These are phyloP conservation scores for Pangasius larnaudii DNA, from an alignment of 2,797 vertebrate genomes.

Conservation along the genomic window DNA sequence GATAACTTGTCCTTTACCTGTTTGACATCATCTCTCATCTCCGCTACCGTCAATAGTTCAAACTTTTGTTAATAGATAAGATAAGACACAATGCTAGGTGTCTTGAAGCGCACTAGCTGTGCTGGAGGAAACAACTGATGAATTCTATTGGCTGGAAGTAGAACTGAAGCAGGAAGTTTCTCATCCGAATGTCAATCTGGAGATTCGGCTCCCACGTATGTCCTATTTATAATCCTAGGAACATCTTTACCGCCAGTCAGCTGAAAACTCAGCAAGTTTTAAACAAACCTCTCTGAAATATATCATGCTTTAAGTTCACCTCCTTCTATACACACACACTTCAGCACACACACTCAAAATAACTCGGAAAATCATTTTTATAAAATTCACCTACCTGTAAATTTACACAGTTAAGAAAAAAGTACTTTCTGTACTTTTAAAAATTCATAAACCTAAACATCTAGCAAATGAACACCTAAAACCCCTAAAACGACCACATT, in stretches of 20 bases:
- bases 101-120: not conserved
- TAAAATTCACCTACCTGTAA: not conserved
- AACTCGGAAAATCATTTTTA: not conserved
- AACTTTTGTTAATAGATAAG: not conserved
- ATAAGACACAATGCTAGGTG: not conserved
- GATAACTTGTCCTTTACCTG: not conserved
- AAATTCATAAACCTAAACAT: not conserved
- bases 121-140: not conserved
- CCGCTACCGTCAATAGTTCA: not conserved
- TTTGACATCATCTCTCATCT: not conserved
- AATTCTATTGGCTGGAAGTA: not conserved
- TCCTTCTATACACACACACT: not conserved
- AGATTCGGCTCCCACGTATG: not conserved
- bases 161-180: not conserved
- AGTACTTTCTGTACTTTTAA: not conserved
- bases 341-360: not conserved
- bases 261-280: not conserved
- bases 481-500: not conserved
- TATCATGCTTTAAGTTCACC: not conserved
- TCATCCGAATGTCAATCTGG: not conserved
- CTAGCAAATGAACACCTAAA: not conserved
- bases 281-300: not conserved
- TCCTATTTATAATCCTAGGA: not conserved
- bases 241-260: not conserved
- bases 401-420: not conserved